Conservation (phyloP, 2,113 vertebrate genomes). For the Pitta sordida region DNA sequence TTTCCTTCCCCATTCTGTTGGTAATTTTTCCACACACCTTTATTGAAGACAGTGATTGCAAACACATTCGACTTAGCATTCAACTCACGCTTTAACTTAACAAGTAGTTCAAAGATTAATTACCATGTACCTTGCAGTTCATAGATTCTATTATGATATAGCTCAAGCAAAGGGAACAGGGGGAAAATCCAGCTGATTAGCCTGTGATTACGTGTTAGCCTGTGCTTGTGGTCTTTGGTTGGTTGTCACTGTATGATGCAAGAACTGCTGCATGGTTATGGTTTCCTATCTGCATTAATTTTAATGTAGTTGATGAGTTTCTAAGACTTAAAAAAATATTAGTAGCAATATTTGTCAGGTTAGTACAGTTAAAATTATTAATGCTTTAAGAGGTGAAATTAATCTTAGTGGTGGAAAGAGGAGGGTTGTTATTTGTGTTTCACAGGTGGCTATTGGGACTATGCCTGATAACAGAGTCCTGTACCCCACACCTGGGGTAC, state of each 20-base stretch:
- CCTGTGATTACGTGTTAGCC: slow-evolving; percentile 3
- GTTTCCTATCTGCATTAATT: not conserved
- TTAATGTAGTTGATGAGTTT: not conserved
- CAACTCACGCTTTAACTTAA: slow-evolving; percentile 68
- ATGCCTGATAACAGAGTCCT: accelerated
- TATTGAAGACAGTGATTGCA: slow-evolving; percentile 69
- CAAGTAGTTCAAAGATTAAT: slow-evolving; percentile 78
- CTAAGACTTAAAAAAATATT: not conserved
- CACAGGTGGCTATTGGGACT: accelerated
- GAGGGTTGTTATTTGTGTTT: accelerated
- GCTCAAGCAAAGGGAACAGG: not conserved
- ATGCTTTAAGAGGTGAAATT: not conserved
- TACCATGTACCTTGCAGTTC: slow-evolving; percentile 71
- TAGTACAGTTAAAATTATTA: not conserved
- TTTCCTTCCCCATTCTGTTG: not conserved
- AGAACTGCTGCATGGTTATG: not conserved
- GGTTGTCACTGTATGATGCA: not conserved
- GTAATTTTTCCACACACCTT: slow-evolving; percentile 56
- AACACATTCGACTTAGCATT: slow-evolving; percentile 70
- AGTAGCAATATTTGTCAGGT: not conserved
- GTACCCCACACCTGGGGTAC: not conserved
- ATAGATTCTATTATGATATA: slow-evolving; percentile 63
- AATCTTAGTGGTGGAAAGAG: not conserved
- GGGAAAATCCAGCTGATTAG: slow-evolving; percentile 38
- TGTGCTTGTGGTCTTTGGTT: not conserved